Evolutionary conservation across 2,113 vertebrate genomes (phyloP), one percentile per base, ranked within the genome.

Genomic region (Toxotes chatareus): DNA sequence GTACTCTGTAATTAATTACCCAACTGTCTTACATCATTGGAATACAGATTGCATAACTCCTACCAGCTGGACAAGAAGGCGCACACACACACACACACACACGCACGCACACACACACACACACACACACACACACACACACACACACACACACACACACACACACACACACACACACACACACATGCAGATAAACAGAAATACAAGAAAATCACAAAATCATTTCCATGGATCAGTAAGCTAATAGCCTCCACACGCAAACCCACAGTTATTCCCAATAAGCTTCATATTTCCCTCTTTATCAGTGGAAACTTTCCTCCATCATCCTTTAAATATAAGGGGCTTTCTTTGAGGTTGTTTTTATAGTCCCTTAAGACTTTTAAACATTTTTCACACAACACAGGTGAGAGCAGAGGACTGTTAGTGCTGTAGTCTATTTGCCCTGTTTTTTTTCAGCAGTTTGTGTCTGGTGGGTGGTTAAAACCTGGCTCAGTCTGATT

Each of bases 11-110:
- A 77, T 68, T 86, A 86, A 79, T 89, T 85, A 82, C 10, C 23
- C 51, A 67, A 51, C 64, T 61, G 71, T 49, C 60, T 64, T 55
- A 64, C 57, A 88, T 80, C 82, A 79, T 53, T 78, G 27, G 40
- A 74, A 80, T 71, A 80, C 61, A 81, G 47, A 75, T 60, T 89
- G 16, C 79, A 86, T 91, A 80, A 90, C 73, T 82, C 60, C 67
- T 53, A 90, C 88, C 80, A 88, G 84, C 80, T 87, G 73, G 83
- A 79, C 70, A 76, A 66, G 51, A 10, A 78, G 21, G 4, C 8
- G 72, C 32, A 69, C 70, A 21, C 53, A 80, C 27, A 32, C 40
- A 38, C 32, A 38, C 56, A 63, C 65, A 44, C 40, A 14, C 67
- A 60, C 61, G 70, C 36, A 57, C 31, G 36, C 36, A 47, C 59